Evolutionary conservation across 2,113 vertebrate genomes (phyloP).

Genomic region (Numenius arquata): DNA sequence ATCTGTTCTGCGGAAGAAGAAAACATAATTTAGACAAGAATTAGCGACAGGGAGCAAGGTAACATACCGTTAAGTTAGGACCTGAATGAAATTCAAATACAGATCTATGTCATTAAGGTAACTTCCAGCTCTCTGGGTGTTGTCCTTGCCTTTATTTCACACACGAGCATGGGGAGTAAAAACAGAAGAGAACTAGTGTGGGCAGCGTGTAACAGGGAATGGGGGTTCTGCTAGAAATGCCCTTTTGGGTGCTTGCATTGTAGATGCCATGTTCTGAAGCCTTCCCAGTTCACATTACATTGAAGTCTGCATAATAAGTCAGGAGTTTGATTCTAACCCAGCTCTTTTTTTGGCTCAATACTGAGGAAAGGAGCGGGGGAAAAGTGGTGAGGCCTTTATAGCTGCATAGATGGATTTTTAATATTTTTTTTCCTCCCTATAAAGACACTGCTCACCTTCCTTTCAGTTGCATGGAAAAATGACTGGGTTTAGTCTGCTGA

Average conservation of each 20-base stretch:
- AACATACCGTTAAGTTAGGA: background rate
- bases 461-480: background rate
- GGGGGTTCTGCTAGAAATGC: background rate
- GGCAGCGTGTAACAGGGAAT: background rate
- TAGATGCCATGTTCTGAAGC: background rate
- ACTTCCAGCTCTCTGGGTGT: background rate
- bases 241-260: background rate
- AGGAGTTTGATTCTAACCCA: background rate
- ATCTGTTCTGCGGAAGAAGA: background rate
- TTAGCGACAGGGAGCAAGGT: background rate
- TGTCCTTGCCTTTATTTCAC: background rate
- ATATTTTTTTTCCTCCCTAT: background rate
- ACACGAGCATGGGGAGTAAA: background rate
- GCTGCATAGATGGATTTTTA: background rate
- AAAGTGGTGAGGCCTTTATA: background rate
- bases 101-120: background rate
- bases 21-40: background rate
- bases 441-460: background rate
- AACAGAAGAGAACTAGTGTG: background rate
- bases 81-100: background rate
- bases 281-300: fast-evolving
- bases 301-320: background rate
- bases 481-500: background rate
- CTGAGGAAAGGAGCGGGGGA: background rate
- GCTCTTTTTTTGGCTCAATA: background rate